A percentile compares a stretch with the other conserved stretches of the same genome.
These are phyloP conservation scores for Drymonia ruficornis DNA, from an alignment of 2,888 invertebrate genomes.

Conservation along the genomic window DNA sequence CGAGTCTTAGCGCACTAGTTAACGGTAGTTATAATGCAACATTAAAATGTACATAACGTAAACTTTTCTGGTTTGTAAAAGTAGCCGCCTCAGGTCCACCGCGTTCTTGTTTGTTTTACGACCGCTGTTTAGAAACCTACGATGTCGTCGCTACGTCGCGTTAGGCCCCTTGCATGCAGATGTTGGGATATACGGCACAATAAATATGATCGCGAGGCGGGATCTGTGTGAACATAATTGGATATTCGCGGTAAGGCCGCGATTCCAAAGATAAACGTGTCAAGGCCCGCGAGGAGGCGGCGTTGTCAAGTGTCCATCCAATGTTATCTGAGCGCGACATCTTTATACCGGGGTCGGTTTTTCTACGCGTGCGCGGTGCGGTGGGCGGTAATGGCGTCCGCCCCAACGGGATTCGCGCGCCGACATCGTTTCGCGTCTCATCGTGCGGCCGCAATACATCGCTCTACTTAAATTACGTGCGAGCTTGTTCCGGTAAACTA, in stretches of 20 bases:
- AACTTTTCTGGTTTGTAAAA: slow-evolving; percentile 56
- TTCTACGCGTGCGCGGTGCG: slow-evolving; percentile 74
- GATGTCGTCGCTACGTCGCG: slow-evolving; percentile 37
- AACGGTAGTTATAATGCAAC: slow-evolving; percentile 62
- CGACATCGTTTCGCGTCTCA: slow-evolving; percentile 81
- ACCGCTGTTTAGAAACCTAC: slow-evolving; percentile 55
- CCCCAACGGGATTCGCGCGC: slow-evolving; percentile 79
- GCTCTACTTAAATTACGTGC: slow-evolving; percentile 80
- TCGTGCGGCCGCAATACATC: slow-evolving; percentile 80
- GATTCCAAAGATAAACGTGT: slow-evolving; percentile 63
- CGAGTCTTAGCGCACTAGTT: slow-evolving; percentile 48
- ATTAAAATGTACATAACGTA: slow-evolving; percentile 68
- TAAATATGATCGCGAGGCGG: slow-evolving; percentile 60
- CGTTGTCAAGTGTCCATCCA: slow-evolving; percentile 72
- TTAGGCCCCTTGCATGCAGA: slow-evolving; percentile 59
- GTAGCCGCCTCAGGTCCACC: slow-evolving; percentile 51
- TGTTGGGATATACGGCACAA: slow-evolving; percentile 48
- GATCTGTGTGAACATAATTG: slow-evolving; percentile 68
- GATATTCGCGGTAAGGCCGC: slow-evolving; percentile 65
- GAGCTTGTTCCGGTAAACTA: slow-evolving; percentile 77
- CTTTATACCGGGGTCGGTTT: slow-evolving; percentile 75
- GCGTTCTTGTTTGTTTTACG: slow-evolving; percentile 60
- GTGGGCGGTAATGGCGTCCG: slow-evolving; percentile 82
- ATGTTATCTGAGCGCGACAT: slow-evolving; percentile 75
- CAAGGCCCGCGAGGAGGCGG: slow-evolving; percentile 58